Conservation (phyloP, 2,888 invertebrate genomes). For the Lissocephala sabroskyi region DNA sequence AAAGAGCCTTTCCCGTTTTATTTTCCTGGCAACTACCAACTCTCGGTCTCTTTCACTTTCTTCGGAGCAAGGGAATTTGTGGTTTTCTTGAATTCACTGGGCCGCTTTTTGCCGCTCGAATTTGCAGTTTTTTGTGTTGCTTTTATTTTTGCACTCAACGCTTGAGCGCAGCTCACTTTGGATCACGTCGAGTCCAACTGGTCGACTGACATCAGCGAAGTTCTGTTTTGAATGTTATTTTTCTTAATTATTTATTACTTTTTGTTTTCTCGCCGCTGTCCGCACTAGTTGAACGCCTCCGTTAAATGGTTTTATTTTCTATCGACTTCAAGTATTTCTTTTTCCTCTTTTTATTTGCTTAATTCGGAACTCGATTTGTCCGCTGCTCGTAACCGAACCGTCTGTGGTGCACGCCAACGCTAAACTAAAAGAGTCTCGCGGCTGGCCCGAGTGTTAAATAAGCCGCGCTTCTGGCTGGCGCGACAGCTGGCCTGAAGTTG, state of each 20-base stretch:
- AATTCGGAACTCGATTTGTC: constrained; percentile 26
- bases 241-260: constrained; percentile 30
- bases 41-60: constrained; percentile 55
- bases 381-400: constrained; percentile 50
- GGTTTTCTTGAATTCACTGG: constrained; percentile 34
- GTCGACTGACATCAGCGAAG: constrained; percentile 50
- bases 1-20: constrained; percentile 51
- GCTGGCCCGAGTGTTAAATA: constrained; percentile 61
- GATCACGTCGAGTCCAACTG: constrained; percentile 30
- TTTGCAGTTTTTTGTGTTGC: neutral
- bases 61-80: constrained; percentile 39
- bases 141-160: constrained; percentile 53
- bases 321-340: constrained; percentile 23
- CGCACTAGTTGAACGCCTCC: constrained; percentile 43
- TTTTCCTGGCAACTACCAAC: constrained; percentile 9
- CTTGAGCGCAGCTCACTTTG: constrained; percentile 46
- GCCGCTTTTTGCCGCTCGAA: no score
- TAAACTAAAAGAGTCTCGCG: constrained; percentile 68
- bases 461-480: constrained; percentile 42
- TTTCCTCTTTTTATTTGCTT: constrained; percentile 16
- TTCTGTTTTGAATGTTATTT: constrained; percentile 23
- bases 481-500: constrained; percentile 14
- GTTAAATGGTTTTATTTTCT: constrained; percentile 24
- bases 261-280: constrained; percentile 17
- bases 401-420: constrained; percentile 69